Evolutionary conservation across 2,797 vertebrate species (phyloP).

Genomic region (Tauraco hartlaubi): DNA sequence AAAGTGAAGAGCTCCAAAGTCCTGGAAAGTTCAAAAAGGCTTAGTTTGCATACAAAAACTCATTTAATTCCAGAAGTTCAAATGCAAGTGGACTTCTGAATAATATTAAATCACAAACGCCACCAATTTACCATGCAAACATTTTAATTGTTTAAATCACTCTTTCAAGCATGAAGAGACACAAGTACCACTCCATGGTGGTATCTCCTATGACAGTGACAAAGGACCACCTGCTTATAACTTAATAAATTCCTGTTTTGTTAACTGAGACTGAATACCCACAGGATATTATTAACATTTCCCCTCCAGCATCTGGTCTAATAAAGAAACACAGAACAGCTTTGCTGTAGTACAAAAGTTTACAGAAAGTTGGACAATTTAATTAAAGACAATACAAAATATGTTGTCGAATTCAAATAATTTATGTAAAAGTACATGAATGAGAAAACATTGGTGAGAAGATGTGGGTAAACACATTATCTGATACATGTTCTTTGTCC

Average conservation of each 20-base stretch:
- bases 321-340: slow-evolving; percentile 68
- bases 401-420: slow-evolving; percentile 38
- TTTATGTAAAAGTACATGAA: slow-evolving; percentile 61
- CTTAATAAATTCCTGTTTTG: background rate
- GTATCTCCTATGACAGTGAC: background rate
- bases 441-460: slow-evolving; percentile 10
- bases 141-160: slow-evolving; percentile 16
- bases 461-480: background rate
- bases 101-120: background rate
- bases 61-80: background rate
- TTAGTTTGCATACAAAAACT: background rate
- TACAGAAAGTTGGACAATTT: slow-evolving; percentile 56
- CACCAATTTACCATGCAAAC: background rate
- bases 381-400: slow-evolving; percentile 70
- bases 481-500: background rate
- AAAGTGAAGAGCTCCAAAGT: background rate
- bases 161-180: background rate
- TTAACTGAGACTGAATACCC: slow-evolving; percentile 54
- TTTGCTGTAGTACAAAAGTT: slow-evolving; percentile 58
- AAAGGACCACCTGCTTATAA: background rate
- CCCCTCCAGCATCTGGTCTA: slow-evolving; percentile 61
- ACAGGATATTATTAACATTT: slow-evolving; percentile 51
- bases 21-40: background rate
- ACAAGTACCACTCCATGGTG: background rate
- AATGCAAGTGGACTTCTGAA: background rate